Conservation (phyloP, 2,113 vertebrate genomes). For the Oryzias melastigma region DNA sequence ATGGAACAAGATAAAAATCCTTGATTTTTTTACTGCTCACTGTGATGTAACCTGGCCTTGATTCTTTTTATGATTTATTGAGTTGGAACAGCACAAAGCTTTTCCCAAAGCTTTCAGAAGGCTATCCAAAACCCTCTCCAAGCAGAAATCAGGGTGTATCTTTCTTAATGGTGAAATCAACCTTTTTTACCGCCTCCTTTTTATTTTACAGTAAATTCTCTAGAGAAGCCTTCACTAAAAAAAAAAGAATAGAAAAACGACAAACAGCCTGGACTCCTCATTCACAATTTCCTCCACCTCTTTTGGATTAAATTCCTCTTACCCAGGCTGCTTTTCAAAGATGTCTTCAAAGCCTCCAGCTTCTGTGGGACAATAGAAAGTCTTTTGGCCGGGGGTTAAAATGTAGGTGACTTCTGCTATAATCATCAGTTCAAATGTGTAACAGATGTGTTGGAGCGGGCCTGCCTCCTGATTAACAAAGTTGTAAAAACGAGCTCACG, state of each 20-base stretch:
- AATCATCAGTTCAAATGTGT: too few species aligned
- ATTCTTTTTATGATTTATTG: slow-evolving; percentile 40
- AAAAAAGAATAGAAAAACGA: slow-evolving; percentile 1
- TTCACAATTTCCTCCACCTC: slow-evolving; percentile 17
- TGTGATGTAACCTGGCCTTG: slow-evolving; percentile 37
- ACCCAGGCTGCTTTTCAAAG: too few species aligned
- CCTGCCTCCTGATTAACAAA: too few species aligned
- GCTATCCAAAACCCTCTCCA: slow-evolving; percentile 34
- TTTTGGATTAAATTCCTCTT: not conserved
- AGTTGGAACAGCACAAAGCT: slow-evolving; percentile 32
- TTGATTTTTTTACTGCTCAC: slow-evolving; percentile 38
- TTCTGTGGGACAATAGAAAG: too few species aligned
- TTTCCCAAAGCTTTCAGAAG: slow-evolving; percentile 37
- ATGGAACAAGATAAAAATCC: slow-evolving; percentile 31
- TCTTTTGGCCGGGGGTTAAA: too few species aligned
- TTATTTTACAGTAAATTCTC: slow-evolving; percentile 9
- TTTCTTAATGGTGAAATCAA: slow-evolving; percentile 48
- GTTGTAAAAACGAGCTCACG: too few species aligned
- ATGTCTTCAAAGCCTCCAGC: too few species aligned
- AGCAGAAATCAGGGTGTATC: slow-evolving; percentile 26
- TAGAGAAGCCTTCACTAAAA: slow-evolving; percentile 20
- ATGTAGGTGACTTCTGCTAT: too few species aligned
- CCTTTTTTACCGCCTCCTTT: slow-evolving; percentile 43
- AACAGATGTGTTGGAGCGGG: too few species aligned
- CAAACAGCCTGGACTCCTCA: slow-evolving; percentile 5